A percentile compares a stretch with the other conserved stretches of the same genome.
Evolutionary conservation across 2,888 invertebrate species (phyloP).

Genomic region (Pammene aurita): DNA sequence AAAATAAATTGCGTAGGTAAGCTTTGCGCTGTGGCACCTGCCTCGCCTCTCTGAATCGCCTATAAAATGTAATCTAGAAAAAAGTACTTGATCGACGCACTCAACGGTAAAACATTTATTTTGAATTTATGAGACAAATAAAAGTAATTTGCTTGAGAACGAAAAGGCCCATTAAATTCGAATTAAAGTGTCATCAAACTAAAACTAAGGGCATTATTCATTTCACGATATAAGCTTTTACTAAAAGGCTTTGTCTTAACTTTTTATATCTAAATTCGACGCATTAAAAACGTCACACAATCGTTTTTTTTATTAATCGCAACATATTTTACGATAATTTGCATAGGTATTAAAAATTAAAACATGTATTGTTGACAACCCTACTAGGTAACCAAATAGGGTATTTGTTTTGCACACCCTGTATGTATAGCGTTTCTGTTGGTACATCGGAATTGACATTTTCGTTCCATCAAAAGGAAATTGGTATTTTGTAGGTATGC

Average conservation of each 20-base stretch:
- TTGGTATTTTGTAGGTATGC: conserved; percentile 23
- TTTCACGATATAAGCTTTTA: no score
- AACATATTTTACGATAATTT: background rate
- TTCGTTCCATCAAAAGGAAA: conserved; percentile 40
- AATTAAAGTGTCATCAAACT: background rate
- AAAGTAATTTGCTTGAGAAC: background rate
- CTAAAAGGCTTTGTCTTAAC: background rate
- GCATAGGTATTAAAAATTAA: background rate
- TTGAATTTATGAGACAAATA: background rate
- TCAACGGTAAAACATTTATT: background rate
- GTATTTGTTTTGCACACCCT: conserved; percentile 41
- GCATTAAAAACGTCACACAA: no score
- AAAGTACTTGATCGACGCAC: background rate
- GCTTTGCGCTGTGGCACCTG: conserved; percentile 24
- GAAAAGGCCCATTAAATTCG: background rate
- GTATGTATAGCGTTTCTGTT: conserved; percentile 38
- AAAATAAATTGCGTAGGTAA: conserved; percentile 25
- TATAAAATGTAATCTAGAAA: conserved; percentile 13
- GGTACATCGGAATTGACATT: conserved; percentile 36
- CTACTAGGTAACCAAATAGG: conserved; percentile 40
- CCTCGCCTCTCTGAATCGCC: conserved; percentile 12
- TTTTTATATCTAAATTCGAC: background rate
- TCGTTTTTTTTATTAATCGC: background rate
- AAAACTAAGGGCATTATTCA: background rate
- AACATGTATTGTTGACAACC: conserved; percentile 13